These are phyloP conservation scores for Circaetus cinerascens DNA, from an alignment of 2,113 vertebrate species.

Conservation along the genomic window DNA sequence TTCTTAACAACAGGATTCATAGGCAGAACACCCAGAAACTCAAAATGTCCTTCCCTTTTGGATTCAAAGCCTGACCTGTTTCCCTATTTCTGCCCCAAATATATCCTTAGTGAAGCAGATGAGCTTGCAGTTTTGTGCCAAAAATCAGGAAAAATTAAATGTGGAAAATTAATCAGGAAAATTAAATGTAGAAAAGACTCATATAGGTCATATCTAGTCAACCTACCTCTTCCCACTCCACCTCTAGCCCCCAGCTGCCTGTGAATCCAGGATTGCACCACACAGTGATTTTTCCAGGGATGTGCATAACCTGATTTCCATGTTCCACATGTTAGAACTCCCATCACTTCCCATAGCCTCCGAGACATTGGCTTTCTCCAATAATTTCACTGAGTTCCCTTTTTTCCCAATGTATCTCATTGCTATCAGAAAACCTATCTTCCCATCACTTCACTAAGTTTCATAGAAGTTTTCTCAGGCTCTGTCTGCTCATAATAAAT, in stretches of 20 bases:
- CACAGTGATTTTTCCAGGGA: not conserved
- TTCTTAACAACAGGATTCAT: conserved; percentile 12
- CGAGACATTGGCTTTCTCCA: not conserved
- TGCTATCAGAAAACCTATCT: not conserved
- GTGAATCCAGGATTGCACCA: not conserved
- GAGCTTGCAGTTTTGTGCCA: not conserved
- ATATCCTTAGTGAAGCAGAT: not conserved
- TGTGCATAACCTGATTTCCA: not conserved
- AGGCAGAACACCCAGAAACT: not conserved
- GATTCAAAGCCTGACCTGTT: not conserved
- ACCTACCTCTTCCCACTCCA: not conserved
- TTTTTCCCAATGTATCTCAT: not conserved
- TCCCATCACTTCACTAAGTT: not conserved
- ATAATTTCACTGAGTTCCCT: not conserved
- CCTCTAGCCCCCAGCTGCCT: not conserved
- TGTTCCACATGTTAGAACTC: not conserved
- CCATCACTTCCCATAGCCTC: not conserved
- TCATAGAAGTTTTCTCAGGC: not conserved
- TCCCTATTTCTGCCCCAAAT: not conserved
- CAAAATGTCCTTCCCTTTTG: not conserved
- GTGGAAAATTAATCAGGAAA: not conserved
- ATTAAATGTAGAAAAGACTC: not conserved
- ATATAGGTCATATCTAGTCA: not conserved
- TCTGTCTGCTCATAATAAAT: not conserved
- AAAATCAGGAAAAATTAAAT: not conserved